phyloP scores from a whole-genome alignment of 2,113 vertebrate genomes.

The Tachysurus fulvidraco region DNA sequence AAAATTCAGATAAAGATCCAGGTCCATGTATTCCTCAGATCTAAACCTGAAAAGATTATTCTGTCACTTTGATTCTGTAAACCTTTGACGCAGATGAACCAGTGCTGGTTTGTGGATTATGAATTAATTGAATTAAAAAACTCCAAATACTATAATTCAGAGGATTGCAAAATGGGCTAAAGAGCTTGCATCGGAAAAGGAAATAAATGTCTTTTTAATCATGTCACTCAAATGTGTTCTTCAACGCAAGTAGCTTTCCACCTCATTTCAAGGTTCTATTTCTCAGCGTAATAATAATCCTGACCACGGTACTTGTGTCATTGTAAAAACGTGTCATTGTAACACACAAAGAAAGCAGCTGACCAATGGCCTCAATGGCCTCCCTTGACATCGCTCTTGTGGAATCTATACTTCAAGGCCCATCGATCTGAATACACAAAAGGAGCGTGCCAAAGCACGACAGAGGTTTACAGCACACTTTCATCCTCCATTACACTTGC shows the following conservation, averaged over 20 bases:
- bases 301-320: conserved; percentile 24
- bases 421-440: conserved; percentile 52
- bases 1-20: conserved; percentile 40
- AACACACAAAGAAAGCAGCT: conserved; percentile 41
- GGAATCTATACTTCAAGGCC: conserved; percentile 55
- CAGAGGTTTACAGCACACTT: conserved; percentile 43
- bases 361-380: conserved; percentile 24
- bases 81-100: conserved; percentile 27
- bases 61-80: conserved; percentile 46
- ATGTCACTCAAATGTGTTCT: conserved; percentile 35
- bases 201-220: neutral
- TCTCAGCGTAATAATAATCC: conserved; percentile 26
- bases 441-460: conserved; percentile 39
- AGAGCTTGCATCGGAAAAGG: neutral
- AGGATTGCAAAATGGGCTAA: conserved; percentile 16
- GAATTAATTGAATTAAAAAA: conserved; percentile 54
- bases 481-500: conserved; percentile 61
- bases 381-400: conserved; percentile 48
- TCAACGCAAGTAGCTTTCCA: conserved; percentile 13
- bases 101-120: conserved; percentile 40
- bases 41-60: conserved; percentile 41
- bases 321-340: conserved; percentile 34
- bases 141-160: conserved; percentile 39
- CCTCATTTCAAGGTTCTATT: conserved; percentile 17
- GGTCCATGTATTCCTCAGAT: conserved; percentile 33